These are phyloP conservation scores for Lacerta bilineata DNA, from an alignment of 2,797 vertebrate species.

Conservation along the genomic window DNA sequence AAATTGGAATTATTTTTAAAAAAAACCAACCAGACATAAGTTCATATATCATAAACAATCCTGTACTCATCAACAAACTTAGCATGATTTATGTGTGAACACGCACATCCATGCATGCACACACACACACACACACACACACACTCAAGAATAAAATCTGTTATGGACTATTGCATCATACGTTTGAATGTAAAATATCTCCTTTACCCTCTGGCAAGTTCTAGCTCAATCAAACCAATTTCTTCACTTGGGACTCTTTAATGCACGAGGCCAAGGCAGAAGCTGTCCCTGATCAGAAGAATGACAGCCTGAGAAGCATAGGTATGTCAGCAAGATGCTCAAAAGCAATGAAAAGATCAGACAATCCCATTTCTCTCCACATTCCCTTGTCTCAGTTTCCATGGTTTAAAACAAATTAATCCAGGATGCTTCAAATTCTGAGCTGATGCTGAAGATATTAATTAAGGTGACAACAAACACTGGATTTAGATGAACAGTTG, in stretches of 20 bases:
- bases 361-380: background rate
- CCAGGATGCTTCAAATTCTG: background rate
- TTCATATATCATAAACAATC: no score
- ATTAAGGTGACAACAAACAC: background rate
- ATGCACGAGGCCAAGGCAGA: background rate
- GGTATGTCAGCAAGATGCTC: background rate
- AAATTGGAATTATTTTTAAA: no score
- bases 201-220: background rate
- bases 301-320: background rate
- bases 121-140: no score
- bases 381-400: background rate
- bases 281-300: background rate
- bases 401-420: background rate
- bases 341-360: no score
- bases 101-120: no score
- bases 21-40: no score
- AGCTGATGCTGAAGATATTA: background rate
- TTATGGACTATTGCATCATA: background rate
- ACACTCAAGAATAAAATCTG: background rate
- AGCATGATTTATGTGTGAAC: no score
- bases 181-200: conserved; percentile 1
- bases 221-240: background rate
- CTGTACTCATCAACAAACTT: no score
- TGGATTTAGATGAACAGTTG: background rate
- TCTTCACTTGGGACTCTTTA: background rate